Evolutionary conservation across 2,113 vertebrate species (phyloP).

Genomic region (Pomatorhinus ruficollis): DNA sequence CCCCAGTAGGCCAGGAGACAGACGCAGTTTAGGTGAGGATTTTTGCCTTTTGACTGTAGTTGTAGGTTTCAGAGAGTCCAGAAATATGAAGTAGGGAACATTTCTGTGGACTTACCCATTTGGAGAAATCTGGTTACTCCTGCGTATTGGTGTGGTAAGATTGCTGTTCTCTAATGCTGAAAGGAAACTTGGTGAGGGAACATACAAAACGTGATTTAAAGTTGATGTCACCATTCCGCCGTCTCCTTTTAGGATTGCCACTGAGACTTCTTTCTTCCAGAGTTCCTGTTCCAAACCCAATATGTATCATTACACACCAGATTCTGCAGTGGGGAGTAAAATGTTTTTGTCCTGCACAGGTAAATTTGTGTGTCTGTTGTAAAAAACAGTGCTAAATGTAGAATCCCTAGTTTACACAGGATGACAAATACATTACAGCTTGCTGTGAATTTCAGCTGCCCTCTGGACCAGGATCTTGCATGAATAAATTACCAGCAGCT

Average conservation of each 20-base stretch:
- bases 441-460: background rate
- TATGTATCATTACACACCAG: background rate
- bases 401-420: background rate
- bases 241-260: background rate
- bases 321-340: background rate
- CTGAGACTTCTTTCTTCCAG: background rate
- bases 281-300: background rate
- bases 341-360: background rate
- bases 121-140: background rate
- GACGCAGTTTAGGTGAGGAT: background rate
- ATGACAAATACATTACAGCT: background rate
- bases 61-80: background rate
- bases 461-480: background rate
- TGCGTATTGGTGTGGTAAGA: background rate
- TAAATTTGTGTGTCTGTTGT: background rate
- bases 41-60: background rate
- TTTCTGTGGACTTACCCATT: background rate
- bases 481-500: background rate
- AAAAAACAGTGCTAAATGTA: background rate
- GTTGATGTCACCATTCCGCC: background rate
- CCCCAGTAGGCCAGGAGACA: background rate
- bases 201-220: background rate
- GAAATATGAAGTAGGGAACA: background rate
- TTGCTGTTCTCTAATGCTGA: background rate
- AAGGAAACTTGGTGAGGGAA: background rate